These are phyloP conservation scores for Botia almorhae DNA, from an alignment of 2,797 vertebrate species.

Conservation along the genomic window DNA sequence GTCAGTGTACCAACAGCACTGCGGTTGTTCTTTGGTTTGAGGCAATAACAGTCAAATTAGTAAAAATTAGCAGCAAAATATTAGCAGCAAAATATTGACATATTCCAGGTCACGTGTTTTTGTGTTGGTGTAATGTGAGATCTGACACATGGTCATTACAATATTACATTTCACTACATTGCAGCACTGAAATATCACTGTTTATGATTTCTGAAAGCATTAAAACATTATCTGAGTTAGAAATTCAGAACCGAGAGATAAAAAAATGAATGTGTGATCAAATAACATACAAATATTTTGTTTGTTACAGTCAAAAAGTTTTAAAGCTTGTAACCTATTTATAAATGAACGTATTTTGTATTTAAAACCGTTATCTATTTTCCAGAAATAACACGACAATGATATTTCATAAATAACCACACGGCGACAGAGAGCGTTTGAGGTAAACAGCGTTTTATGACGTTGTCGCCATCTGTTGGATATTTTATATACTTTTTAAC, in stretches of 20 bases:
- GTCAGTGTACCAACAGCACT: not conserved
- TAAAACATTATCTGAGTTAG: not conserved
- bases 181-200: not conserved
- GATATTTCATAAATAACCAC: no score
- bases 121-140: not conserved
- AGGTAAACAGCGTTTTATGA: not conserved
- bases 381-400: not conserved
- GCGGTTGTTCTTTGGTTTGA: not conserved
- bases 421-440: not conserved
- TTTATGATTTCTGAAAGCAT: not conserved
- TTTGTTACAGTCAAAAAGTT: not conserved
- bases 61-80: not conserved
- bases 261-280: no score
- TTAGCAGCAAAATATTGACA: not conserved
- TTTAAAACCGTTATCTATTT: not conserved
- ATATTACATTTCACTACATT: no score
- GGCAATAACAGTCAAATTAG: no score
- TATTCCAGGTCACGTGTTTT: not conserved
- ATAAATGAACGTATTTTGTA: not conserved
- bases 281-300: not conserved
- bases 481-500: not conserved
- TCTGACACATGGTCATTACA: not conserved
- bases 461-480: constrained; percentile 25
- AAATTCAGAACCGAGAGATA: no score
- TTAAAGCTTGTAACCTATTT: not conserved